Evolutionary conservation across 2,888 invertebrate species (phyloP), one percentile per base, ranked within the genome.

Genomic region (Polyommatus icarus): DNA sequence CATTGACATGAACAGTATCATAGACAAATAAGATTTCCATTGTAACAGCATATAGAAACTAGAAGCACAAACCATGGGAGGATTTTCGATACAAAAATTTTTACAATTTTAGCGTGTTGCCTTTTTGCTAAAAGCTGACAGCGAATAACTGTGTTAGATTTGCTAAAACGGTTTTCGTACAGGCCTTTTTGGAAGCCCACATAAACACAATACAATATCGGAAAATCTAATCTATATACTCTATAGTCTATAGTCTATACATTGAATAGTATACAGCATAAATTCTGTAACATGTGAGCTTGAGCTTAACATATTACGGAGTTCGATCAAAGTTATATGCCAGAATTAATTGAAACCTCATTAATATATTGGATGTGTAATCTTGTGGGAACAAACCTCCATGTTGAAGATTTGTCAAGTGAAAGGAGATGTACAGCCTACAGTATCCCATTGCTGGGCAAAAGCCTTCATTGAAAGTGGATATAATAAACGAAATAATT

Each of bases 301-400:
- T 59, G 61, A 24, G 61, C 24, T 24, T 24, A 61, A 61, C 24
- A 24, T 12, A 61, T 61, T 24, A 61, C 61, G 12, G 12, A 61
- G 61, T 61, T 61, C 61, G 12, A 61, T 61, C 61, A 61, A 61
- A n/a, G 59, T n/a, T 6, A 8, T 59, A 20, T 59, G 59, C 59
- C 59, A 8, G n/a, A 59, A 61, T 61, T 61, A 61, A 61, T 61
- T 61, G 61, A 61, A 24, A 24, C 61, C 24, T 24, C 20, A 61
- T 61, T 24, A 61, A 24, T 61, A 61, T 61, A 61, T 61, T 61
- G 61, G 61, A 61, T 24, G 61, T 20, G 61, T 24, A 61, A 20
- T 24, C 61, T 12, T 24, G 61, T 24, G 61, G 61, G 61, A 61
- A 61, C 24, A 24, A 24, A 61, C 12, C 20, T 12, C 8, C 3